Base-by-base conservation (phyloP, 2,797 vertebrate species). In the Setipinna tenuifilis region DNA sequence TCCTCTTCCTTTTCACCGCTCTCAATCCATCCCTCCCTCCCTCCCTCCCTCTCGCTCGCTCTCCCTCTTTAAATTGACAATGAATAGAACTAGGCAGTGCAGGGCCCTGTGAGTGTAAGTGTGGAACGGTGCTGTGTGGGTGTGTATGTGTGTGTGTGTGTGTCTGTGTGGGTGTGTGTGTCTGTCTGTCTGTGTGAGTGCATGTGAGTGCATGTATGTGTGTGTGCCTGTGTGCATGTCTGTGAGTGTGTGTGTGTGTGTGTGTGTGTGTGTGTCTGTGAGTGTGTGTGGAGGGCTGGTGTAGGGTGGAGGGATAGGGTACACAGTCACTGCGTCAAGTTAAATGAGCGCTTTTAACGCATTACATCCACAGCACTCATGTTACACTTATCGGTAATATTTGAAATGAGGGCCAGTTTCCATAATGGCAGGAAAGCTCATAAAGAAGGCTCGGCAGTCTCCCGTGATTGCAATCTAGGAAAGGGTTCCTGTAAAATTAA, bases 401-500 rank as follows among this genome's bases (percentile, higher is more conserved):
- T 93, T 93, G 88, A 92, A 93, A 92, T 80, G 82, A 91, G 88
- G 88, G 83, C 91, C 90, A 92, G 93, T 92, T 93, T 91, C 85
- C 82, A 83, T 93, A 91, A 94, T 92, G 91, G 91, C 91, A 92
- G 91, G 89, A 91, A 92, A 91, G 89, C 92, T 94, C 88, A 90
- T 92, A 89, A 93, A 92, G 87, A 87, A 89, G 78, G 12, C 71
- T 78, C 90, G 86, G n/a, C 71, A 17, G 91, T 93, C 92, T 93
- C 91, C 86, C 89, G 92, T 88, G 92, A 94, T 94, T 92, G 93
- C 92, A 93, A 94, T 95, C 92, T 90, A 93, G 91, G 88, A 91
- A 89, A 62, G 89, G 91, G 91, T 94, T 95, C 93, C 93, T 95
- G 94, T 95, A 90, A 94, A 95, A 94, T 93, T 92, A 94, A 94